These are phyloP conservation scores for Atrichornis clamosus DNA, from an alignment of 2,113 vertebrate species.

Conservation along the genomic window DNA sequence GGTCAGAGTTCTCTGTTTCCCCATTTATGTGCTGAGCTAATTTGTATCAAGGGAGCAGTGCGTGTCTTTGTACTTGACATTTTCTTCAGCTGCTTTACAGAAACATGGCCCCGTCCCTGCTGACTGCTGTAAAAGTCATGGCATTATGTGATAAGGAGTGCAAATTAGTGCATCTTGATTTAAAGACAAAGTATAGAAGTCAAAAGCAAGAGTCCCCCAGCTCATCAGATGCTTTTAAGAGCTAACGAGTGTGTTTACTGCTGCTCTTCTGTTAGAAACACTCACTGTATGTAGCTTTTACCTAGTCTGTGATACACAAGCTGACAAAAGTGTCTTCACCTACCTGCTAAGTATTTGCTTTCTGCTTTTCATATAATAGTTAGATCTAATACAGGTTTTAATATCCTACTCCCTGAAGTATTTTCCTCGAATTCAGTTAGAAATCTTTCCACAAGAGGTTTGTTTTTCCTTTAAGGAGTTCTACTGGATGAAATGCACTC, in stretches of 20 bases:
- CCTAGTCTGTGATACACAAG: neutral
- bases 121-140: neutral
- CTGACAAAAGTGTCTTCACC: neutral
- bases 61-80: constrained; percentile 3
- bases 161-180: constrained; percentile 3
- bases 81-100: constrained; percentile 11
- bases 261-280: neutral
- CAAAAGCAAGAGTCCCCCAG: neutral
- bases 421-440: neutral
- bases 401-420: neutral
- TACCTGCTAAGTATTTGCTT: neutral
- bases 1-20: constrained; percentile 3
- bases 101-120: neutral
- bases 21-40: neutral
- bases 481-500: neutral
- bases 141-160: neutral
- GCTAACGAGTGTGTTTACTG: neutral
- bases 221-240: neutral
- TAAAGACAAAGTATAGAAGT: neutral
- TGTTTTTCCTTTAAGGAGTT: neutral
- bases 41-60: neutral
- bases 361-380: neutral
- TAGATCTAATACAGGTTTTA: neutral
- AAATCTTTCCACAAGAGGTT: neutral
- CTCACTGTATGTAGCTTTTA: neutral